Evolutionary conservation across 2,797 vertebrate genomes (phyloP).

Genomic region (Cichlasoma orientale): DNA sequence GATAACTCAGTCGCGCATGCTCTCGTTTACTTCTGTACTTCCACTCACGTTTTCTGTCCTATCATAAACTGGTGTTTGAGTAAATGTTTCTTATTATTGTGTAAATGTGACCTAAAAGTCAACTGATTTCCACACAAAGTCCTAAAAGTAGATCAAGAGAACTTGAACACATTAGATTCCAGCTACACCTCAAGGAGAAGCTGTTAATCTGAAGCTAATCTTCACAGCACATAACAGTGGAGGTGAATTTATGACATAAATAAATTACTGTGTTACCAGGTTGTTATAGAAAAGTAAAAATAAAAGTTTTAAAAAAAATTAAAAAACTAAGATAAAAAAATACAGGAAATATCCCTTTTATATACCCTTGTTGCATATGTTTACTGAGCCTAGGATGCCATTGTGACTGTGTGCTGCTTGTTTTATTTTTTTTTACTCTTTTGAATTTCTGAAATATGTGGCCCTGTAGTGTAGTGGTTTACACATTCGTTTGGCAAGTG

Average conservation of each 20-base stretch:
- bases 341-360: too few species aligned
- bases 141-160: background rate
- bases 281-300: background rate
- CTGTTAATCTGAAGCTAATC: background rate
- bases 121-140: background rate
- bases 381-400: background rate
- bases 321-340: background rate
- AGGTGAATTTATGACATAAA: background rate
- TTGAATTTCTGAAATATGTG: background rate
- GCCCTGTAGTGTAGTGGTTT: background rate
- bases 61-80: background rate
- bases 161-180: background rate
- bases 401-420: background rate
- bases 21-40: too few species aligned
- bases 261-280: background rate
- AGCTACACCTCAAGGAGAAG: background rate
- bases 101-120: background rate
- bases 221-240: background rate
- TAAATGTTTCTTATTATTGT: rapidly evolving
- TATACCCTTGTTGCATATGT: background rate
- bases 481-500: background rate
- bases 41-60: background rate
- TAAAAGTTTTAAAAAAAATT: too few species aligned
- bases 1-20: too few species aligned
- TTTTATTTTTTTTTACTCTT: background rate